Evolutionary conservation across 2,113 vertebrate genomes (phyloP).

Genomic region (Puntigrus tetrazona): DNA sequence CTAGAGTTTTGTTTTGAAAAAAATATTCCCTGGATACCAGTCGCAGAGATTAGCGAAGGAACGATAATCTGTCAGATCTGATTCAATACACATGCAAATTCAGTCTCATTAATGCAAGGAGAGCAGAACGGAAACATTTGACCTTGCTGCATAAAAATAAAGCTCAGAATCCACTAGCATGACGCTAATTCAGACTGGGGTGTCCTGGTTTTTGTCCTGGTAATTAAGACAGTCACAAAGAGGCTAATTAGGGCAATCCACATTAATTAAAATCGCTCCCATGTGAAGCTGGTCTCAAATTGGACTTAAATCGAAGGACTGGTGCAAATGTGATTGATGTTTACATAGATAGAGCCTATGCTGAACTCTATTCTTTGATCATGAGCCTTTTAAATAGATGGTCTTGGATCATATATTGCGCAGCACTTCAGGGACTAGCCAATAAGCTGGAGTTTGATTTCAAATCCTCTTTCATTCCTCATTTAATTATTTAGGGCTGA

Average conservation of each 20-base stretch:
- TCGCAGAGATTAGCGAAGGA: constrained; percentile 62
- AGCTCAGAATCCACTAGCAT: constrained; percentile 69
- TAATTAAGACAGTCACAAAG: constrained; percentile 71
- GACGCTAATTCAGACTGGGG: constrained; percentile 62
- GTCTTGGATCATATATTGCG: neutral
- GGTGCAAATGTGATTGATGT: constrained; percentile 55
- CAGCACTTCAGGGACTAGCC: neutral
- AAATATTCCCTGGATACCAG: constrained; percentile 51
- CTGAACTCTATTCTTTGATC: constrained; percentile 1
- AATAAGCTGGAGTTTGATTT: constrained; percentile 23
- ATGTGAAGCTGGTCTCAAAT: constrained; percentile 70
- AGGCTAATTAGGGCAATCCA: constrained; percentile 78
- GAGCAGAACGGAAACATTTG: constrained; percentile 71
- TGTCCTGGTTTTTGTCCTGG: constrained; percentile 69
- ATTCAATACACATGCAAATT: constrained; percentile 62
- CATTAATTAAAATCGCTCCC: constrained; percentile 77
- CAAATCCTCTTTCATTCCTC: neutral
- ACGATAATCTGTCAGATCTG: constrained; percentile 68
- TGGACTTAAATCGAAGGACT: constrained; percentile 67
- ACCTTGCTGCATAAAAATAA: constrained; percentile 77
- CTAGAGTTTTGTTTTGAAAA: constrained; percentile 62
- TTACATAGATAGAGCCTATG: constrained; percentile 29
- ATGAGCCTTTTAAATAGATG: neutral
- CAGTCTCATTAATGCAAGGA: constrained; percentile 69
- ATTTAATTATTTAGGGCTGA: constrained; percentile 14